These are phyloP conservation scores for Phymorhynchus buccinoides DNA, from an alignment of 1,140 invertebrate species.

Conservation along the genomic window DNA sequence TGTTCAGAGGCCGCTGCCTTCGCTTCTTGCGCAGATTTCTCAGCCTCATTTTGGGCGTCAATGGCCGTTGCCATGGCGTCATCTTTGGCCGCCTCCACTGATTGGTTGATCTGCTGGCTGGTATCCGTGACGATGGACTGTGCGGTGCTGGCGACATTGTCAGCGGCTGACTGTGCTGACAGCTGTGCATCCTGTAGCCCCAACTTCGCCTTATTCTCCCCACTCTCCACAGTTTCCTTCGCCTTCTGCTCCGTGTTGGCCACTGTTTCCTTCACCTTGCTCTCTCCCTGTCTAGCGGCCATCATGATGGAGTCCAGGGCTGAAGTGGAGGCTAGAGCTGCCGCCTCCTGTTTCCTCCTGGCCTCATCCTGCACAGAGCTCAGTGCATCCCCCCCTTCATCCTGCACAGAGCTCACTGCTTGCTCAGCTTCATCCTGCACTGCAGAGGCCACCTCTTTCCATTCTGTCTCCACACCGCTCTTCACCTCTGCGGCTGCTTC, in stretches of 20 bases:
- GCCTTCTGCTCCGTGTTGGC: background rate
- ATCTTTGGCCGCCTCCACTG: background rate
- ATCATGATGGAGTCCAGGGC: background rate
- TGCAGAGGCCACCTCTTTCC: background rate
- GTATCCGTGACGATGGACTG: background rate
- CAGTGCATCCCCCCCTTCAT: background rate
- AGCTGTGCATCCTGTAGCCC: background rate
- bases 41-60: background rate
- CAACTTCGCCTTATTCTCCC: background rate
- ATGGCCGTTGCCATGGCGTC: slow-evolving; percentile 1
- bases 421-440: slow-evolving; percentile 1
- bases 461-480: background rate
- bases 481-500: slow-evolving; percentile 11
- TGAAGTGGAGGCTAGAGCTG: background rate
- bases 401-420: background rate
- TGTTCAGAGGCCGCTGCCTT: background rate
- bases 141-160: background rate
- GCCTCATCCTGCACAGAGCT: slow-evolving; percentile 4
- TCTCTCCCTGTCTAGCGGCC: background rate
- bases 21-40: background rate
- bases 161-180: slow-evolving; percentile 11
- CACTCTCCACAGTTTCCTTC: slow-evolving; percentile 11
- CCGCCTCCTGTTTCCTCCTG: slow-evolving; percentile 1
- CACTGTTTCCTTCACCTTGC: background rate
- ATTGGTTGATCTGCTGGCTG: background rate